Conservation (phyloP, 2,888 invertebrate genomes). For the Microctonus brassicae region DNA sequence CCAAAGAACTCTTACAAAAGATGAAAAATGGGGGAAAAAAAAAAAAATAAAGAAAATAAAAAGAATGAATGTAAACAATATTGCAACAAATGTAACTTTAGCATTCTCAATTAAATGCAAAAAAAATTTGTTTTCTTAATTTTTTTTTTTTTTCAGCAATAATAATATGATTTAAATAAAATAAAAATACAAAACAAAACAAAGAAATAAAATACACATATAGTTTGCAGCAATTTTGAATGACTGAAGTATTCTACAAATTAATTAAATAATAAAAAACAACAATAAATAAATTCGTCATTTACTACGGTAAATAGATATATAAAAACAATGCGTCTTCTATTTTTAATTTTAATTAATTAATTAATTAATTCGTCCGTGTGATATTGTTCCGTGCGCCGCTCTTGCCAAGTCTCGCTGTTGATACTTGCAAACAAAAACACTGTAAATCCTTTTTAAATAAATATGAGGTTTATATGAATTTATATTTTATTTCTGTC, state of each 20-base stretch:
- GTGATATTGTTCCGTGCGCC: conserved; percentile 68
- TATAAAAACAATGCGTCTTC: conserved; percentile 22
- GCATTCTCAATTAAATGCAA: not conserved
- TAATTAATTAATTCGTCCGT: conserved; percentile 54
- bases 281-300: conserved; percentile 23
- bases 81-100: conserved; percentile 45
- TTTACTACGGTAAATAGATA: conserved; percentile 13
- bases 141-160: conserved; percentile 41
- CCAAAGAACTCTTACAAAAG: conserved; percentile 64
- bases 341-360: conserved; percentile 40
- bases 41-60: conserved; percentile 32
- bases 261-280: conserved; percentile 14
- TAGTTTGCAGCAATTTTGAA: conserved; percentile 37
- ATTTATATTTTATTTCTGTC: conserved; percentile 3
- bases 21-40: conserved; percentile 31
- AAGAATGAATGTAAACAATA: conserved; percentile 41
- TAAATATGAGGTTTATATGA: conserved; percentile 69
- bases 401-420: conserved; percentile 68
- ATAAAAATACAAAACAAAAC: conserved; percentile 30
- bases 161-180: conserved; percentile 35
- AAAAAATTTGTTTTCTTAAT: conserved; percentile 45
- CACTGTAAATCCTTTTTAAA: conserved; percentile 69
- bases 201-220: conserved; percentile 36
- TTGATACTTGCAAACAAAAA: conserved; percentile 68
- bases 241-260: conserved; percentile 33